Base-by-base conservation (phyloP, 2,797 vertebrate species). In the Myotis findleyi region DNA sequence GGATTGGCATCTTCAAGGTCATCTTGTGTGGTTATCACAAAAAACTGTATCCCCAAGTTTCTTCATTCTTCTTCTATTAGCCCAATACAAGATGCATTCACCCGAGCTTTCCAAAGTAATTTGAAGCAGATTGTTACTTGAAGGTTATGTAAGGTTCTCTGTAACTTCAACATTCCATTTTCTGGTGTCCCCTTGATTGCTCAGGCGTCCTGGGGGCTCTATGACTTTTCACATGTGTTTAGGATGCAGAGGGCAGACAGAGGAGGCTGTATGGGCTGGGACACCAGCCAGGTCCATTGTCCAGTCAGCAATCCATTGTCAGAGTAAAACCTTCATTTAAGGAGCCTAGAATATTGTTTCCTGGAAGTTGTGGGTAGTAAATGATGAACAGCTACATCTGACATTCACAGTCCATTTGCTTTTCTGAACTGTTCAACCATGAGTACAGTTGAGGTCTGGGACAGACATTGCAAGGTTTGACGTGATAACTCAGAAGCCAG, bases 171-270 rank as follows among this genome's bases (percentile, higher is more conserved):
- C 64, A 53, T 68, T 51, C 4, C 4, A 12, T 44, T 68, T 84
- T 17, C 47, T 51, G 25, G 36, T 55, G 10, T 2, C 27, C 30
- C 12, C 44, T 23, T 23, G 53, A 44, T n/a, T 76, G 55, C 30
- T 9, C 13, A 9, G 30, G 18, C 6, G 0, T n/a, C n/a, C 8
- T 25, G 2, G n/a, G 16, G 14, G 10, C 16, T 20, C 6, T 27
- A 75, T 9, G 16, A 51, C 47, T 20, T 18, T 49, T 75, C 27
- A 75, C 27, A 75, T 18, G 17, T 75, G 18, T 51, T 51, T 51
- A n/a, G 73, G 30, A n/a, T 76, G 18, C 47, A 33, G 30, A 21
- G 47, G 30, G 30, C 30, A 76, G 73, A 47, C 44, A 33, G 30
- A 76, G 30, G 30, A 76, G 73, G 73, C 30, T 18, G 12, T 33